Conservation (phyloP, 2,888 invertebrate genomes). For the Nemotelus pantherinus region DNA sequence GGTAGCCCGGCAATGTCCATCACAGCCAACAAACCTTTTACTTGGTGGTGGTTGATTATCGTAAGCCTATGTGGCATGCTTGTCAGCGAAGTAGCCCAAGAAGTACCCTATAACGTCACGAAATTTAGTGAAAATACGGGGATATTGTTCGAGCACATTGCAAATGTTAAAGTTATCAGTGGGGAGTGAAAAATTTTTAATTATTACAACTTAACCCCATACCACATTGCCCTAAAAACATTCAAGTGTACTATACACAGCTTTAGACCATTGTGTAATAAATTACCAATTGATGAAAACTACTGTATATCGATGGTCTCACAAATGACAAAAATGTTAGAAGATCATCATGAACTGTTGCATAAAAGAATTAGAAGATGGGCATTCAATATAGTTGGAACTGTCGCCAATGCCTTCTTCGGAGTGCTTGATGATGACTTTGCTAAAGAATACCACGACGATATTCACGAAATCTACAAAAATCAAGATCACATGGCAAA, state of each 20-base stretch:
- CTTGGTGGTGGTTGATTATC: no score
- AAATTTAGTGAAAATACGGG: no score
- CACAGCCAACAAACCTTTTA: background rate
- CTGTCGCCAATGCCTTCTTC: constrained; percentile 3
- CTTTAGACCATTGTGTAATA: background rate
- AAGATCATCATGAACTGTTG: background rate
- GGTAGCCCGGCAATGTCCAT: background rate
- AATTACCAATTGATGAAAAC: background rate
- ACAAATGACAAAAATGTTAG: background rate
- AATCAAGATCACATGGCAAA: constrained; percentile 2
- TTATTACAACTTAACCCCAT: background rate
- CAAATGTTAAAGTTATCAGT: background rate
- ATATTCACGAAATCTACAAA: background rate
- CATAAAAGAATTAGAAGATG: constrained; percentile 9
- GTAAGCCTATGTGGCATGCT: no score
- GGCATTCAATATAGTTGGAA: constrained; percentile 9
- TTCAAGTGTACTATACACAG: background rate
- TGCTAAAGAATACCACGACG: constrained; percentile 4
- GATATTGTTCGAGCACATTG: background rate
- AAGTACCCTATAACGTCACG: no score
- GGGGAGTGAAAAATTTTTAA: background rate
- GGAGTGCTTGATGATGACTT: constrained; percentile 5
- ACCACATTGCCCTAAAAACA: background rate
- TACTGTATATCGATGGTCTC: background rate
- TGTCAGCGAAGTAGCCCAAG: no score